These are phyloP conservation scores for Timema cristinae DNA, from an alignment of 2,888 invertebrate genomes.

Conservation along the genomic window DNA sequence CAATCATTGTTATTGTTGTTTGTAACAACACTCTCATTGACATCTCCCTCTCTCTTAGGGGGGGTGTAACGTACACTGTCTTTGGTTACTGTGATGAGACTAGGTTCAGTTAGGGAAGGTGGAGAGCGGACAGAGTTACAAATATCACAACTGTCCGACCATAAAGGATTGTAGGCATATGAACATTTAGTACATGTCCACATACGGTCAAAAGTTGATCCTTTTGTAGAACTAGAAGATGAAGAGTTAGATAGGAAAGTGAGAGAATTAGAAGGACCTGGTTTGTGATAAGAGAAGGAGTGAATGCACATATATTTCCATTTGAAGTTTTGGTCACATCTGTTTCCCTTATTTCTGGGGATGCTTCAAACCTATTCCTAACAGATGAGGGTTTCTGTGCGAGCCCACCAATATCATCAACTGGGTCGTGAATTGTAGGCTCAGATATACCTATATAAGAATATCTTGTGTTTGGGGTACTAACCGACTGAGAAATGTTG, in stretches of 20 bases:
- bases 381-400: slow-evolving; percentile 12
- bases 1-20: slow-evolving; percentile 28
- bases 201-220: slow-evolving; percentile 50
- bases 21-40: slow-evolving; percentile 20
- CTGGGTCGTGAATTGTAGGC: slow-evolving; percentile 29
- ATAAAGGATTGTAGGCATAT: slow-evolving; percentile 80
- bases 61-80: slow-evolving; percentile 43
- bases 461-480: slow-evolving; percentile 37
- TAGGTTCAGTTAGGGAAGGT: slow-evolving; percentile 60
- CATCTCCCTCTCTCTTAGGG: slow-evolving; percentile 38
- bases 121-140: slow-evolving; percentile 66
- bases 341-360: slow-evolving; percentile 20
- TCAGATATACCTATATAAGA: slow-evolving; percentile 41
- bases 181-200: slow-evolving; percentile 89
- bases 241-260: slow-evolving; percentile 21
- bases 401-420: slow-evolving; percentile 8
- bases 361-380: slow-evolving; percentile 22
- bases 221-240: slow-evolving; percentile 23
- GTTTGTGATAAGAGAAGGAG: slow-evolving; percentile 16
- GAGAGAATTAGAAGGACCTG: slow-evolving; percentile 14
- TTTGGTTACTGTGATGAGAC: slow-evolving; percentile 65
- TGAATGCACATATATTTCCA: slow-evolving; percentile 19
- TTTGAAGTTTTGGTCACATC: slow-evolving; percentile 26
- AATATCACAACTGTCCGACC: slow-evolving; percentile 76
- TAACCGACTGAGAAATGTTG: slow-evolving; percentile 36